Conservation (phyloP, 2,113 vertebrate genomes). For the Ammodytes marinus region DNA sequence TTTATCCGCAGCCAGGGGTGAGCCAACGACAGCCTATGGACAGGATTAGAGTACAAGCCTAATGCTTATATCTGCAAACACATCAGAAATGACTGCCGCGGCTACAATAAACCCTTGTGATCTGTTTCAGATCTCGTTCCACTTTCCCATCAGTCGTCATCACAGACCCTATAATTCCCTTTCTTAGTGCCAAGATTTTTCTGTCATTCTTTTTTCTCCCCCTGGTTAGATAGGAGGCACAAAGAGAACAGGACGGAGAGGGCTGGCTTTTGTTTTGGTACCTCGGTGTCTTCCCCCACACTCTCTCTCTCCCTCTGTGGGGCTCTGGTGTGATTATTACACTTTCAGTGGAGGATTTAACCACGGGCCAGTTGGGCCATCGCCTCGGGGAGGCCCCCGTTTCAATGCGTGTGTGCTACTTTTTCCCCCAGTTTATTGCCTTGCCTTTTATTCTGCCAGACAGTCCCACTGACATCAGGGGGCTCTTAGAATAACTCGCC, state of each 20-base stretch:
- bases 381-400: slow-evolving; percentile 87
- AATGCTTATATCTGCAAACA: slow-evolving; percentile 74
- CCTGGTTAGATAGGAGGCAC: slow-evolving; percentile 64
- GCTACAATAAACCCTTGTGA: slow-evolving; percentile 75
- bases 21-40: slow-evolving; percentile 57
- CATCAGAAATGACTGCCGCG: slow-evolving; percentile 69
- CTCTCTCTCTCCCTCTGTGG: slow-evolving; percentile 73
- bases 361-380: slow-evolving; percentile 88
- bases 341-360: slow-evolving; percentile 90
- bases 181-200: slow-evolving; percentile 66
- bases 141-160: slow-evolving; percentile 76
- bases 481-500: slow-evolving; percentile 89
- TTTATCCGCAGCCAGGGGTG: slow-evolving; percentile 57
- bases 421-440: slow-evolving; percentile 87
- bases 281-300: slow-evolving; percentile 72
- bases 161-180: slow-evolving; percentile 77
- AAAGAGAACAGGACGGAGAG: slow-evolving; percentile 82
- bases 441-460: slow-evolving; percentile 88
- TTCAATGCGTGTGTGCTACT: slow-evolving; percentile 86
- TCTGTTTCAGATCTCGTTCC: slow-evolving; percentile 78
- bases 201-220: slow-evolving; percentile 32
- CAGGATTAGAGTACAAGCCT: slow-evolving; percentile 70
- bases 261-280: slow-evolving; percentile 85
- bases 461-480: slow-evolving; percentile 88
- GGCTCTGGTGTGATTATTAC: slow-evolving; percentile 88